Base-by-base conservation (phyloP, 1,140 invertebrate genomes). In the Drosophila dunni region DNA sequence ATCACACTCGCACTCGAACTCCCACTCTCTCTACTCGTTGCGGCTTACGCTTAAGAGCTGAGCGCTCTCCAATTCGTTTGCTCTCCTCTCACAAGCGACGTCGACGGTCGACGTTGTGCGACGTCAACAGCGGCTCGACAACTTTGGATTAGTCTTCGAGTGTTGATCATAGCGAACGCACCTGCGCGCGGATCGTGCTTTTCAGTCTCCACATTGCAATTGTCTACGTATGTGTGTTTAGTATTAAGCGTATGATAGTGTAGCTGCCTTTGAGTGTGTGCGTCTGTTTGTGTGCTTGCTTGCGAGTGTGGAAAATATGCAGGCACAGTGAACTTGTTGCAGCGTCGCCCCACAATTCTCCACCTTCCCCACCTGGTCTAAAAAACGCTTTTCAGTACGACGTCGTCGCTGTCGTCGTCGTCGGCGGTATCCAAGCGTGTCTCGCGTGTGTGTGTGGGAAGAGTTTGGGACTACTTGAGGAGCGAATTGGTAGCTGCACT, bases 401-500 rank as follows among this genome's bases (percentile, higher is more conserved):
- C 75, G 56, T 42, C 15, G 60, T 48, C 38, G 62, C 45, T 24
- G 38, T 61, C 15, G 60, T 48, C 38, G 62, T 46, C 24, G 38
- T 61, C 50, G 51, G 17, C 48, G 50, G 50, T 70, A 46, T 36
- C 54, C 36, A 58, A 50, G 63, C 63, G 45, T 50, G 38, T 61
- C 42, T 51, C 45, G 42, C 20, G 74, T 36, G 46, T 63, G 58
- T 85, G 91, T 91, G 91, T 91, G 91, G 91, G 91, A 91, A 91
- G 91, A 91, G 90, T 86, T 91, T 85, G 88, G 90, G 90, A 91
- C 91, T 91, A 91, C 91, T 91, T 91, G 91, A 91, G 91, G 91
- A 91, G 91, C 91, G 88, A 91, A 86, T 91, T 91, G 91, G 91
- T 91, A 91, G 91, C 90, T 91, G 90, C 91, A 91, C 90, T 91